These are phyloP conservation scores for Macrosiphum euphorbiae DNA, from an alignment of 2,888 invertebrate genomes.

Conservation along the genomic window DNA sequence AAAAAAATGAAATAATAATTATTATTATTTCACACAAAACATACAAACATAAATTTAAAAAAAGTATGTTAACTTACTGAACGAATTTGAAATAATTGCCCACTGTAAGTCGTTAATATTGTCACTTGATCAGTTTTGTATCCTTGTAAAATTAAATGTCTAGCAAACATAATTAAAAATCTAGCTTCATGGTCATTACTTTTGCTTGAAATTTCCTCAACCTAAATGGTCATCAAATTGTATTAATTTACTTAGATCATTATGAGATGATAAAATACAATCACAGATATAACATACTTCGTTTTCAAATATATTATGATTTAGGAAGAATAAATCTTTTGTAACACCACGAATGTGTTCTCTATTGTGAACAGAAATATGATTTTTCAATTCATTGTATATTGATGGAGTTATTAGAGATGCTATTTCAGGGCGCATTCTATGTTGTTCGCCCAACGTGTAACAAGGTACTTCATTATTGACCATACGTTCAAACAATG, in stretches of 20 bases:
- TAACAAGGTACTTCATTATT: conserved; percentile 71
- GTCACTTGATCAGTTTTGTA: conserved; percentile 78
- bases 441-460: conserved; percentile 72
- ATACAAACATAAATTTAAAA: neutral
- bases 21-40: too few relatives aligned
- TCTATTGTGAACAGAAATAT: conserved; percentile 74
- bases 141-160: conserved; percentile 76
- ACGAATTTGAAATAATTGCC: conserved; percentile 74
- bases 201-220: conserved; percentile 75
- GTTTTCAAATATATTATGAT: conserved; percentile 76
- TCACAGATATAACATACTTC: conserved; percentile 70
- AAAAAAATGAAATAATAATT: too few relatives aligned
- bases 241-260: neutral
- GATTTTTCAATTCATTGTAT: conserved; percentile 77
- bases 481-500: conserved; percentile 73
- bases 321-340: conserved; percentile 78
- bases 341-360: conserved; percentile 75
- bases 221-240: conserved; percentile 66
- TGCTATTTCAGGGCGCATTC: conserved; percentile 73
- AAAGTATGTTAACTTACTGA: conserved; percentile 32
- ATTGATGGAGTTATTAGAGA: conserved; percentile 75
- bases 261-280: neutral
- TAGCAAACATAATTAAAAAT: conserved; percentile 76
- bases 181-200: conserved; percentile 77
- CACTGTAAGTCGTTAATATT: conserved; percentile 80